Conservation (phyloP, 2,797 vertebrate species). For the Hephaestus fuliginosus region DNA sequence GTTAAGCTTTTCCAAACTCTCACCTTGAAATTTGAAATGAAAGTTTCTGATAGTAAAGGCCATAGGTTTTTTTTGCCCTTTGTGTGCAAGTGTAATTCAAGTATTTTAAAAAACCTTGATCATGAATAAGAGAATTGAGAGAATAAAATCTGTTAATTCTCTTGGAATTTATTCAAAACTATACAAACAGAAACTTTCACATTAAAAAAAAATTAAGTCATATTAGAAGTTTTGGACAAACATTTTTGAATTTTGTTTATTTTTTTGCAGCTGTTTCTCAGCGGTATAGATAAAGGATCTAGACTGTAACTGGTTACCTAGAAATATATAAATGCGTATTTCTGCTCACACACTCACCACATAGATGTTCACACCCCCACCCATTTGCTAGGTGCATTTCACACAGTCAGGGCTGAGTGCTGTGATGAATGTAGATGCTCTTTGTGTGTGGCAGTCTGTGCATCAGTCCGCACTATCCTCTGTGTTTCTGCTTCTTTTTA, state of each 20-base stretch:
- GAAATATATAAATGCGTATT: background rate
- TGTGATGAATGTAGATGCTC: slow-evolving; percentile 34
- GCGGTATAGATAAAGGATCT: background rate
- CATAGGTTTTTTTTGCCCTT: background rate
- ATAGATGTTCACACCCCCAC: background rate
- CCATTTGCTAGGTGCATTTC: background rate
- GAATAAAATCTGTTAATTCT: background rate
- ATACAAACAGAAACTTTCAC: background rate
- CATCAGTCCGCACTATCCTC: slow-evolving; percentile 37
- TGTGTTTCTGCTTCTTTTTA: slow-evolving; percentile 17
- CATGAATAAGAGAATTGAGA: background rate
- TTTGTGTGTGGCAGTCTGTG: slow-evolving; percentile 14
- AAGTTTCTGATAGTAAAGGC: background rate
- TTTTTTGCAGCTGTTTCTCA: background rate
- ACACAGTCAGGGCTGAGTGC: slow-evolving; percentile 5
- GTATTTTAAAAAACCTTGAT: background rate
- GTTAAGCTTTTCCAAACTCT: background rate
- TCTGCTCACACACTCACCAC: background rate
- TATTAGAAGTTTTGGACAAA: background rate
- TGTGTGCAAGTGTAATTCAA: background rate
- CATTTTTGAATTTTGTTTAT: background rate
- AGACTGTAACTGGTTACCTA: background rate
- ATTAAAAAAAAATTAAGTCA: background rate
- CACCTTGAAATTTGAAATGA: background rate
- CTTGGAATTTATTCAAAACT: background rate